Percentiles rank a stretch among this genome's conserved stretches.
Conservation (phyloP, 2,888 invertebrate genomes). For the Orthosia gothica region DNA sequence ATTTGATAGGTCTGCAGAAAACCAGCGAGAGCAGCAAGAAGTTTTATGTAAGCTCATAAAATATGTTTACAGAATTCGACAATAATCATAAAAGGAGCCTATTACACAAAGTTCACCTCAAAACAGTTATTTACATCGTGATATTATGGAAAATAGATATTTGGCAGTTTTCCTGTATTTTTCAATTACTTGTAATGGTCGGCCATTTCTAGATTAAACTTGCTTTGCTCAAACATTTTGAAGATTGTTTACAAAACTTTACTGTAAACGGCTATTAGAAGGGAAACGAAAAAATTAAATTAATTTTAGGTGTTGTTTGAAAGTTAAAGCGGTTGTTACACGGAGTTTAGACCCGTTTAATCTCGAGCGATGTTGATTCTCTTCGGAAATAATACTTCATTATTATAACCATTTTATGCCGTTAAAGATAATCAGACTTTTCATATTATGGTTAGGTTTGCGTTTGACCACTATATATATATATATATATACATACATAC, state of each 20-base stretch:
- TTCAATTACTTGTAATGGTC: slow-evolving; percentile 27
- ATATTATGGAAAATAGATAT: slow-evolving; percentile 24
- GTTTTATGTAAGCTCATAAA: no score
- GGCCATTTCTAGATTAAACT: slow-evolving; percentile 14
- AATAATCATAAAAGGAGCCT: no score
- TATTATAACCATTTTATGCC: not conserved
- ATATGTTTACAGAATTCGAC: no score
- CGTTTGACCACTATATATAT: no score
- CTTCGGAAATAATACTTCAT: not conserved
- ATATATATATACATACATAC: no score
- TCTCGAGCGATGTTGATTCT: not conserved
- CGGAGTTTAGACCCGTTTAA: slow-evolving; percentile 19
- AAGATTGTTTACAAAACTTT: slow-evolving; percentile 46
- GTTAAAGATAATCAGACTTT: no score
- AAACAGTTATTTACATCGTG: not conserved
- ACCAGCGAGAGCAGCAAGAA: no score
- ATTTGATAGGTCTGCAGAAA: no score
- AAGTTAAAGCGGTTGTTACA: slow-evolving; percentile 28
- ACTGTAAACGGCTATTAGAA: slow-evolving; percentile 32
- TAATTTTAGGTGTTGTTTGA: slow-evolving; percentile 45
- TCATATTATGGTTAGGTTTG: no score
- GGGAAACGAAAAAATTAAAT: slow-evolving; percentile 35
- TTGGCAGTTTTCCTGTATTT: slow-evolving; percentile 21
- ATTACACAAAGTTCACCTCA: no score
- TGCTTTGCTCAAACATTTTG: slow-evolving; percentile 17